These are phyloP conservation scores for Brevimyrus niger DNA, from an alignment of 2,113 vertebrate genomes.

Conservation along the genomic window DNA sequence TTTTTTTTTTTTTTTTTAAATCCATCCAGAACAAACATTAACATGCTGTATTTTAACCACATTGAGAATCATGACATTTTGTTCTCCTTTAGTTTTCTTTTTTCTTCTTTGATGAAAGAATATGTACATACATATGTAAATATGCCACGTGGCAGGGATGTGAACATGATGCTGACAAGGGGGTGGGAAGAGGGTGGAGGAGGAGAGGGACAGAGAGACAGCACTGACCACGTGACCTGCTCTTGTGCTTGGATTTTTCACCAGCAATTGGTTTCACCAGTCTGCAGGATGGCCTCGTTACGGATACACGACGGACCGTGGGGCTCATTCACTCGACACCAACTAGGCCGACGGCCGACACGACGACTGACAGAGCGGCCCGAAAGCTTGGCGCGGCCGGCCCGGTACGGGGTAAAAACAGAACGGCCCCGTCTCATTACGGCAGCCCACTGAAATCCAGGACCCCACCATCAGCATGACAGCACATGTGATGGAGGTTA, in stretches of 20 bases:
- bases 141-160: slow-evolving; percentile 43
- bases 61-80: slow-evolving; percentile 57
- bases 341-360: not conserved
- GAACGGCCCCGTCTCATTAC: not conserved
- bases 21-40: slow-evolving; percentile 59
- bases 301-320: not conserved
- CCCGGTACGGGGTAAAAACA: not conserved
- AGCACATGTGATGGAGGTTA: slow-evolving; percentile 49
- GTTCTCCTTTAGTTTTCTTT: slow-evolving; percentile 42
- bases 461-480: not conserved
- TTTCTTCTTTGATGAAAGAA: slow-evolving; percentile 55
- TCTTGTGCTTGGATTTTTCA: slow-evolving; percentile 60
- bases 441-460: not conserved
- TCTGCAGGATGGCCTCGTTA: not conserved
- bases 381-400: not conserved
- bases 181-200: slow-evolving; percentile 3
- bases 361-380: not conserved
- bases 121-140: slow-evolving; percentile 59
- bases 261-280: slow-evolving; percentile 27
- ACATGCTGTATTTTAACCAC: slow-evolving; percentile 63
- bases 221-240: slow-evolving; percentile 41
- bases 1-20: slow-evolving; percentile 52
- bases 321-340: not conserved
- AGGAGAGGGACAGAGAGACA: slow-evolving; percentile 26
- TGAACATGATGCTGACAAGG: slow-evolving; percentile 31